Base-by-base conservation (phyloP, 2,113 vertebrate species). In the Lichenostomus cassidix region DNA sequence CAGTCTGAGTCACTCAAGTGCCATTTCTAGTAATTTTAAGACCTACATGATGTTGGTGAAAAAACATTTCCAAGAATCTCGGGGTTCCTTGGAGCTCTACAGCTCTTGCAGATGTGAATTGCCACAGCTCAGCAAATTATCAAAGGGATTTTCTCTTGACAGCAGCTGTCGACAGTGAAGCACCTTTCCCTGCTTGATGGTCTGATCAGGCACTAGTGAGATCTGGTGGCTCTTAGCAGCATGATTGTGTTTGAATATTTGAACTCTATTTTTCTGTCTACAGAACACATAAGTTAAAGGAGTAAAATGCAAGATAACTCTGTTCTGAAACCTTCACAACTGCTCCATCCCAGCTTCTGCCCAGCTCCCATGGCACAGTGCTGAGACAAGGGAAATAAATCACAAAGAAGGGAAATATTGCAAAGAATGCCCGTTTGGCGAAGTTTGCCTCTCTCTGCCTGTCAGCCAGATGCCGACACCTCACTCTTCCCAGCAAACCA, bases 291-390 rank as follows among this genome's bases (percentile, higher is more conserved):
- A 25, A 55, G 7, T 69, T 73, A 83, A 46, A 74, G 22, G 28
- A 77, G 16, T 29, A 78, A 96, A 90, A 65, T 5, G 22, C 58
- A 75, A 50, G 89, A 71, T 13, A 70, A 33, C 5, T 35, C 15
- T 10, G 47, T 67, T 52, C 69, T 29, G 16, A 78, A 60, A 39
- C 39, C 35, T 47, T 60, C 74, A 58, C 15, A 10, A 37, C 19
- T 15, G 44, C 49, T 70, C 11, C 33, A 9, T 31, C 83, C 41
- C 56, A 22, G 39, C 29, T 41, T 39, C 85, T 58, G 13, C 68
- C 24, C 1, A 1, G 25, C 49, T 46, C 8, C 55, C 21, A 2
- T 5, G 6, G 7, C 53, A 2, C 62, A 1, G 2, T 3, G 42
- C 68, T 31, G 33, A 14, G 1, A 55, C 35, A n/a, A 84, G 14